A percentile compares a stretch with the other conserved stretches of the same genome.
Conservation (phyloP, 2,797 vertebrate genomes). For the Eremophila alpestris region DNA sequence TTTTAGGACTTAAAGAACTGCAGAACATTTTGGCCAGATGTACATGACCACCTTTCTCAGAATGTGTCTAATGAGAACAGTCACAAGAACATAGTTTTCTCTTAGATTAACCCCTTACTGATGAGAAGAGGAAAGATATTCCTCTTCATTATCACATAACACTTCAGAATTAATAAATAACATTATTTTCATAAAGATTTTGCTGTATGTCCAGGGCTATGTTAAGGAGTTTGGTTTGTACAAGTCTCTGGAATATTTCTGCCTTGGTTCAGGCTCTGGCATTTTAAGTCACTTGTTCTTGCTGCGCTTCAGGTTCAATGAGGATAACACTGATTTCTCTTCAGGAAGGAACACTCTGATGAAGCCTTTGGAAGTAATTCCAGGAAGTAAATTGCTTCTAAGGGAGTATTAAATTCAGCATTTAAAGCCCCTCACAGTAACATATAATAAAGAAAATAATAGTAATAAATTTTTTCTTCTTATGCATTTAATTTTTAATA, state of each 20-base stretch:
- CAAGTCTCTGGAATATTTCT: background rate
- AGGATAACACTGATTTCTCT: background rate
- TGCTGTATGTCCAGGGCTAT: fast-evolving
- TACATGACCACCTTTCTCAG: background rate
- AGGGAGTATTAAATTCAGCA: background rate
- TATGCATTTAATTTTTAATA: background rate
- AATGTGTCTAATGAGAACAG: background rate
- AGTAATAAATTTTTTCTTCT: background rate
- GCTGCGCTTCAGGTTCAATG: background rate
- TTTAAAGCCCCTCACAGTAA: background rate
- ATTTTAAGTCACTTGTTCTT: background rate
- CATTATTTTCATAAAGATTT: background rate
- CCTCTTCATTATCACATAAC: background rate
- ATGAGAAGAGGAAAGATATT: background rate
- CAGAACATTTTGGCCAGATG: background rate
- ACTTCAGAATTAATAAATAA: background rate
- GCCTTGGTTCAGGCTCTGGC: background rate
- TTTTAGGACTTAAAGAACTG: background rate
- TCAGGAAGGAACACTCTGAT: background rate
- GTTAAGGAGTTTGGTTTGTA: background rate
- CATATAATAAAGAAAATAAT: background rate
- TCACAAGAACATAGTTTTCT: background rate
- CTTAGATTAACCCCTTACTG: background rate
- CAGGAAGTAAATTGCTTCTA: background rate
- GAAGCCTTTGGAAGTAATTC: background rate